Evolutionary conservation across 2,888 invertebrate genomes (phyloP).

Genomic region (Tribolium freemani): DNA sequence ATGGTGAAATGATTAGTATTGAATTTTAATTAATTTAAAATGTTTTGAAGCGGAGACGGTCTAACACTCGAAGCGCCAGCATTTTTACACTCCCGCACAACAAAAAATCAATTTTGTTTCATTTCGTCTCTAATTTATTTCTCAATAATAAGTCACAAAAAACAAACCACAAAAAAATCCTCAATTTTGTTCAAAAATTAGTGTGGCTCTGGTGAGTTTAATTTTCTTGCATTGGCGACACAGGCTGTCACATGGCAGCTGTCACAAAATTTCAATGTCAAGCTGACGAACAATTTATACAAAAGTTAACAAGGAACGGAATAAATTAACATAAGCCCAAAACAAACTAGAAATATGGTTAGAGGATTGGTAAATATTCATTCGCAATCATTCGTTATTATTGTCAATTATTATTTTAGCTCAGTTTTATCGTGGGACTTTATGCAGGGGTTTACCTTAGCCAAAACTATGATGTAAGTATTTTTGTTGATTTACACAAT

Average conservation of each 20-base stretch:
- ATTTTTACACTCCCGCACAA: too few species aligned
- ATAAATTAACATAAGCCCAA: background rate
- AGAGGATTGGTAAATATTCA: slow-evolving; percentile 61
- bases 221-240: background rate
- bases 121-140: too few species aligned
- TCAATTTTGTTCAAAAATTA: too few species aligned
- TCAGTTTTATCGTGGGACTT: slow-evolving; percentile 78
- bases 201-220: background rate
- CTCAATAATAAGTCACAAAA: too few species aligned
- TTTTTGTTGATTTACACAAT: background rate
- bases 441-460: slow-evolving; percentile 81
- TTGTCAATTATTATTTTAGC: slow-evolving; percentile 65
- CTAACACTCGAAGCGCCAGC: too few species aligned
- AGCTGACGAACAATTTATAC: slow-evolving; percentile 6
- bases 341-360: slow-evolving; percentile 54
- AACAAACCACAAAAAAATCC: too few species aligned
- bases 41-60: too few species aligned
- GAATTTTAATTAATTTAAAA: too few species aligned
- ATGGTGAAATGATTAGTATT: too few species aligned
- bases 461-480: slow-evolving; percentile 82
- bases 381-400: slow-evolving; percentile 15
- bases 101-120: too few species aligned
- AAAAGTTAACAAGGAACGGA: background rate
- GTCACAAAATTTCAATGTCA: slow-evolving; percentile 14
- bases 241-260: background rate